Evolutionary conservation across 2,888 invertebrate species (phyloP), one percentile per base, ranked within the genome.

Genomic region (Oithona nana): DNA sequence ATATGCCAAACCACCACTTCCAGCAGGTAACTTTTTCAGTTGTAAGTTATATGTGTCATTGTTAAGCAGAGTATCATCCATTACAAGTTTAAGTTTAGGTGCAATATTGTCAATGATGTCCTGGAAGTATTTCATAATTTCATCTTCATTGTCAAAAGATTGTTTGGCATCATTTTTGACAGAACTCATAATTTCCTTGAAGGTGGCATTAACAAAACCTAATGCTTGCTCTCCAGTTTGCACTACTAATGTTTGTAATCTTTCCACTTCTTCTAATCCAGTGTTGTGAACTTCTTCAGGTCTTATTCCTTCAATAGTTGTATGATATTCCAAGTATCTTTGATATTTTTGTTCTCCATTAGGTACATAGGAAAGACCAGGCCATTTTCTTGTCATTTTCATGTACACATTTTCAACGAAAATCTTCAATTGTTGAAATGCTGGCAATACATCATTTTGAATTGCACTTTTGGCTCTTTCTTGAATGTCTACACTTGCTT

Each of bases 301-400:
- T 0, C 69, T 68, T 64, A 69, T 65, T 16, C 24, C 49, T 49
- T 67, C 64, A 8, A 69, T 63, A 0, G 71, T 69, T 8, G 72
- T 68, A 65, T 73, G 71, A 68, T 69, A 72, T 29, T 69, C 68
- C 24, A 73, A n/a, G n/a, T n/a, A n/a, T n/a, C n/a, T n/a, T n/a
- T n/a, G n/a, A n/a, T n/a, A n/a, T n/a, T n/a, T n/a, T n/a, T n/a
- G n/a, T n/a, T n/a, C n/a, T n/a, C n/a, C n/a, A n/a, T n/a, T n/a
- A n/a, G n/a, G n/a, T n/a, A n/a, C n/a, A n/a, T n/a, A n/a, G n/a
- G n/a, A n/a, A n/a, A n/a, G n/a, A n/a, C n/a, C n/a, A n/a, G n/a
- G n/a, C n/a, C n/a, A n/a, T n/a, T n/a, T n/a, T n/a, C n/a, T n/a
- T n/a, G n/a, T n/a, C n/a, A n/a, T n/a, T n/a, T n/a, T n/a, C n/a